Evolutionary conservation across 2,888 invertebrate species (phyloP), one percentile per base, ranked within the genome.

Genomic region (Malthinus seriepunctatus): DNA sequence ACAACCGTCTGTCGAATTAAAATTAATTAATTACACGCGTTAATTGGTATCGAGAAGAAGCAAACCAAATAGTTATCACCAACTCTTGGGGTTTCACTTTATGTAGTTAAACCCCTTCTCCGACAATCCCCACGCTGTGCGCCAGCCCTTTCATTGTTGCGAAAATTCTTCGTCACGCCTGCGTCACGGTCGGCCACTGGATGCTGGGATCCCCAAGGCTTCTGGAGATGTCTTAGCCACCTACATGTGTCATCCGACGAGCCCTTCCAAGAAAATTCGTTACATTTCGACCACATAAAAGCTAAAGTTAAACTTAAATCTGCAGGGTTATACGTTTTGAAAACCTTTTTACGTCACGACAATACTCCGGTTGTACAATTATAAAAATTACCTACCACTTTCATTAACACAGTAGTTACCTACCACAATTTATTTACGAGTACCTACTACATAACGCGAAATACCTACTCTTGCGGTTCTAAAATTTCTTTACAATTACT

Each of bases 121-220:
- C 66, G 56, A 56, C 45, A 61, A 62, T 60, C 67, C 67, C 83
- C 83, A 82, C 82, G 80, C 80, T 76, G 78, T 70, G 73, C 74
- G 77, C 80, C 80, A 66, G 74, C 75, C 75, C 76, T 76, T 76
- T 76, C 76, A 76, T 76, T 74, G 74, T 75, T 73, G 74, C 73
- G 73, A 75, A 75, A 75, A 72, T 64, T 60, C 79, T 80, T 81
- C 80, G 81, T 79, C 79, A 83, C 84, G 84, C 84, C 80, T 84
- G 84, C 85, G 84, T 84, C 84, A 83, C 72, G 64, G 66, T 62
- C 63, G 70, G 60, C 61, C 67, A 70, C 64, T 72, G 71, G 77
- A 69, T 73, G 75, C 76, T 79, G 78, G 79, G 70, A 73, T 72
- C 72, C 69, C 71, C 74, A 73, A 73, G 73, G 73, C 70, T 68